phyloP scores from a whole-genome alignment of 2,113 vertebrate genomes.

The Thinocorus orbignyianus region DNA sequence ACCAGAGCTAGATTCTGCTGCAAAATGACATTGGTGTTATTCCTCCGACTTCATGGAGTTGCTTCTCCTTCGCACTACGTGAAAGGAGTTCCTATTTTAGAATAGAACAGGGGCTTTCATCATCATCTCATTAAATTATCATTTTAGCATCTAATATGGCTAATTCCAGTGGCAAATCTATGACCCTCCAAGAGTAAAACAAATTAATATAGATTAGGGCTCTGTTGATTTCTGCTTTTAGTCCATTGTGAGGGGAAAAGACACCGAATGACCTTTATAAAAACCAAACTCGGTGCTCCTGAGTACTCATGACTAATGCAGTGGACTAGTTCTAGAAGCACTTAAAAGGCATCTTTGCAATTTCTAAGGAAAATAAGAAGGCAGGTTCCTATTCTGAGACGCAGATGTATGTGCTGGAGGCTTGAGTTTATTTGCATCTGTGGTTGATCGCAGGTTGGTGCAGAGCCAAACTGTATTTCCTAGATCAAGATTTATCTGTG shows the following conservation, averaged over 20 bases:
- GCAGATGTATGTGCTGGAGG: not conserved
- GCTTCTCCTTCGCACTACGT: not conserved
- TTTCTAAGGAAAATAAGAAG: not conserved
- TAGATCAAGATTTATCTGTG: constrained; percentile 40
- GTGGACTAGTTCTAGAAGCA: constrained; percentile 14
- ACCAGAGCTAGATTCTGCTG: not conserved
- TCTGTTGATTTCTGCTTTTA: constrained; percentile 55
- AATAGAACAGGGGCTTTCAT: constrained; percentile 26
- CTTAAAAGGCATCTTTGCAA: not conserved
- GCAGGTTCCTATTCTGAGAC: not conserved
- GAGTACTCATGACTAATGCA: constrained; percentile 52
- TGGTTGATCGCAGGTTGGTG: not conserved
- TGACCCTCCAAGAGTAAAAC: constrained; percentile 50
- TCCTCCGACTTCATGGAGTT: not conserved
- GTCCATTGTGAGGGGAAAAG: constrained; percentile 48
- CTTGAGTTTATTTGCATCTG: constrained; percentile 32
- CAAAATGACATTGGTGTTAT: not conserved
- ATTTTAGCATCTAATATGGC: constrained; percentile 24
- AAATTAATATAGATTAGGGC: constrained; percentile 53
- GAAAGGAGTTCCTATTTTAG: not conserved
- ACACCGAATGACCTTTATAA: constrained; percentile 53
- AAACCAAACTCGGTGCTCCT: not conserved
- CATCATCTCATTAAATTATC: constrained; percentile 40
- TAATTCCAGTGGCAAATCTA: constrained; percentile 45
- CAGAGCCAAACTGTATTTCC: not conserved